phyloP scores from a whole-genome alignment of 2,797 vertebrate genomes.

The Siniperca obscura region DNA sequence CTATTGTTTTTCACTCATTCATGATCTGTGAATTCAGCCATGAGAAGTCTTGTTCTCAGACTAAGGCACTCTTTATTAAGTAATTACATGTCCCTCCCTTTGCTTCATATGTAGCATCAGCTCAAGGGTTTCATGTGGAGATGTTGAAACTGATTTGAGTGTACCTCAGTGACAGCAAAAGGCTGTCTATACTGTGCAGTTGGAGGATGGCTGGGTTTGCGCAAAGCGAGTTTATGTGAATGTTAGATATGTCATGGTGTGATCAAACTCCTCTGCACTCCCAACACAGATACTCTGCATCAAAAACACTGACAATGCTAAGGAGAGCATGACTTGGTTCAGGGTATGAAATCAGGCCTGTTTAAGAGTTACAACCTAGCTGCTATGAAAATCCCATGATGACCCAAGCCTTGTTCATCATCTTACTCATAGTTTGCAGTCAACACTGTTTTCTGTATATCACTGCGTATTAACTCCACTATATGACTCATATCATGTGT shows the following conservation, averaged over 20 bases:
- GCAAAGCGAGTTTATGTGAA: constrained; percentile 11
- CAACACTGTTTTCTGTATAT: constrained; percentile 14
- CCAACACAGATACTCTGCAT: constrained; percentile 11
- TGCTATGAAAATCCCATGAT: constrained; percentile 24
- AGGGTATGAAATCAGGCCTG: not conserved
- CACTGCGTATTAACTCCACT: not conserved
- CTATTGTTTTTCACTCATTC: constrained; percentile 40
- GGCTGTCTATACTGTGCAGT: not conserved
- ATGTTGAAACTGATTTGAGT: constrained; percentile 7
- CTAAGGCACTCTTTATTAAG: constrained; percentile 28
- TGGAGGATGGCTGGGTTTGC: constrained; percentile 3
- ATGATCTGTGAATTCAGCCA: constrained; percentile 30
- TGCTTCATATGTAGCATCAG: constrained; percentile 14
- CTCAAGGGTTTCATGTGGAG: not conserved
- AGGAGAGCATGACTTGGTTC: not conserved
- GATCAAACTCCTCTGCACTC: not conserved
- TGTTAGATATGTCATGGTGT: constrained; percentile 25
- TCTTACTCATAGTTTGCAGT: constrained; percentile 30
- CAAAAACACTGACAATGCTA: not conserved
- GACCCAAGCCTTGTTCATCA: constrained; percentile 27
- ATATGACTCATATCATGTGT: constrained; percentile 34
- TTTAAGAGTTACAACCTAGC: not conserved
- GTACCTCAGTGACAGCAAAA: not conserved
- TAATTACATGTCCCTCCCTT: constrained; percentile 31
- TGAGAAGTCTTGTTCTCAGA: constrained; percentile 36